Base-by-base conservation (phyloP, 92 coral and sea anemone species). In the Zoanthus sansibaricus region DNA sequence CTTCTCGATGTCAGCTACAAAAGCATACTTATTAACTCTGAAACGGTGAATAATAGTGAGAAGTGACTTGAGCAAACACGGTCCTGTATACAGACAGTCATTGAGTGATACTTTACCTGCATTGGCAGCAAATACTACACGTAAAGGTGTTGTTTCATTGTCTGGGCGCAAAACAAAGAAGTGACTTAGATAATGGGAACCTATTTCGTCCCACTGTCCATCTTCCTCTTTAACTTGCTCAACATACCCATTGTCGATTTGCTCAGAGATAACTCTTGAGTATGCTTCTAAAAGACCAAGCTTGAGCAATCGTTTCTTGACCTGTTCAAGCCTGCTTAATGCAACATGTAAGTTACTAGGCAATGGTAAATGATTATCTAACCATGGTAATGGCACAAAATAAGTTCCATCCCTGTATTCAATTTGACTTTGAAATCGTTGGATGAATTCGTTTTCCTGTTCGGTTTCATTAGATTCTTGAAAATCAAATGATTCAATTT, bases 41-140 rank as follows among this genome's bases (percentile, higher is more conserved):
- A 49, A 49, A 49, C 55, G 55, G 12, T 49, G 55, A 49, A 49
- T 49, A 49, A 49, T 1, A 49, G 55, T 49, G 55, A 49, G 55
- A 49, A 49, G 10, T 49, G 55, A 11, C 55, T 49, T 49, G 55
- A 49, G 55, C 55, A 49, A 49, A 49, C 10, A 49, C 55, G 55
- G 55, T 49, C 55, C 55, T 49, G 55, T 49, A 49, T 49, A 49
- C 10, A 49, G 55, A 49, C 55, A 49, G 55, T 49, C 55, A 49
- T 49, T 49, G 55, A 49, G 89, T n/a, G 92, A 89, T 9, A 89
- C 86, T 18, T 78, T 86, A 46, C 89, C 86, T 85, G 92, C 86
- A 89, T 89, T 89, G 71, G 89, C 86, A 64, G 89, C 89, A 71
- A 84, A 89, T 8, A 89, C 92, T 64, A 84, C 82, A 14, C 86